Percentiles rank a stretch among this genome's conserved stretches.
Conservation (phyloP, 92 coral and sea anemone genomes). For the Phenganax marumi region DNA sequence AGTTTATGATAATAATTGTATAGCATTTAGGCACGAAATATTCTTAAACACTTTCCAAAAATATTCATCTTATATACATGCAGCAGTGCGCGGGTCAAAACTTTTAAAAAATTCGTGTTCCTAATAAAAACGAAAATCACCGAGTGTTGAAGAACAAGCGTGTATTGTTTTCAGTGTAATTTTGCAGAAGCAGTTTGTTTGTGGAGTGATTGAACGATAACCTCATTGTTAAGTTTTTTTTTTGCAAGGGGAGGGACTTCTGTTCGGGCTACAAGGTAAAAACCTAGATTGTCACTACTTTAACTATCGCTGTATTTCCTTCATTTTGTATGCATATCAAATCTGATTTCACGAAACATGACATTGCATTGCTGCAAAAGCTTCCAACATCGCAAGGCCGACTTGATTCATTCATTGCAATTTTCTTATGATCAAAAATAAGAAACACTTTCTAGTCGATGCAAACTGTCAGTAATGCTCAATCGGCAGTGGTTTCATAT, state of each 20-base stretch:
- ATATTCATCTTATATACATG: not conserved
- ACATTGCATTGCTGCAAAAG: not conserved
- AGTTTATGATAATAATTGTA: not conserved
- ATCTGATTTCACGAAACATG: conserved; percentile 4
- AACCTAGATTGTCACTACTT: not conserved
- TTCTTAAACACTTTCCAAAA: not conserved
- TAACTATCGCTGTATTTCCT: not conserved
- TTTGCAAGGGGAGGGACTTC: conserved; percentile 3
- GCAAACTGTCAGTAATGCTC: not conserved
- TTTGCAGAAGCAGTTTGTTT: conserved; percentile 12
- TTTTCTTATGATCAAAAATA: too few species aligned
- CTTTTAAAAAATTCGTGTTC: not conserved
- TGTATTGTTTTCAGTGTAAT: conserved; percentile 1
- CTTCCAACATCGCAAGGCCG: not conserved
- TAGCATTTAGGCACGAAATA: not conserved
- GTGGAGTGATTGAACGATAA: conserved; percentile 5
- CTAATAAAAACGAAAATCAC: not conserved
- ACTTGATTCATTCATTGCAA: too few species aligned
- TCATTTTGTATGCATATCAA: not conserved
- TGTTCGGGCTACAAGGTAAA: not conserved
- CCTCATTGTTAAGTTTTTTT: conserved; percentile 11
- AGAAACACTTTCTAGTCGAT: too few species aligned
- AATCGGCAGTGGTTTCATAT: not conserved
- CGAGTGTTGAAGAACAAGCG: not conserved
- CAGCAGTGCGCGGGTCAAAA: too few species aligned